Evolutionary conservation across 2,888 invertebrate species (phyloP), one percentile per base, ranked within the genome.

Genomic region (Aplocera efformata): DNA sequence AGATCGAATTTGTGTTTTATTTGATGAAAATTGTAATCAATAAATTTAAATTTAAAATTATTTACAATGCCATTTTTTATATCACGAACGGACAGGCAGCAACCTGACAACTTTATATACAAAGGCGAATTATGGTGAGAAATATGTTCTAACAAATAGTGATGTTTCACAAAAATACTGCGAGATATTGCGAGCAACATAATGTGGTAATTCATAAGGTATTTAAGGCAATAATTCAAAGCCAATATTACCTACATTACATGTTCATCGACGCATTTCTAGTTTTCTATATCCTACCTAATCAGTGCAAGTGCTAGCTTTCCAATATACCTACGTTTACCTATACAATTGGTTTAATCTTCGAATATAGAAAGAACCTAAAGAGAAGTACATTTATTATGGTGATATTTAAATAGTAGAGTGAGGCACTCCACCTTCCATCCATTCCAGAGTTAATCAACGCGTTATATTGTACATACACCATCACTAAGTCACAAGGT

Each of bases 11-110:
- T 77, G 79, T 79, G 76, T 80, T 82, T 81, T 80, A 80, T 78
- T 83, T 82, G 81, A 81, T 78, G 79, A 85, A 88, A 88, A 85
- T 85, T 83, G 74, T 83, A 84, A 79, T 85, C 76, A 76, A 81
- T 84, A 79, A 82, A 81, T 77, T 78, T 83, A 80, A 85, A 76
- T 79, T 72, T 81, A 83, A 82, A 85, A 80, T 68, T 88, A 88
- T 88, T 82, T 88, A 88, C 88, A 88, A 75, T 79, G 80, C 74
- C 67, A 67, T 72, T 71, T 37, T 65, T 3, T 17, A 68, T 48
- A 71, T 71, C 64, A 72, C 64, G 72, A 67, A 69, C 68, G 64
- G 67, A 67, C 72, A 60, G 63, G 59, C 69, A 70, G 67, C 70
- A 54, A 59, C 60, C 63, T 69, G 63, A 66, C 62, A 61, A 48